Conservation (phyloP, 2,113 vertebrate species). For the Anolis carolinensis region DNA sequence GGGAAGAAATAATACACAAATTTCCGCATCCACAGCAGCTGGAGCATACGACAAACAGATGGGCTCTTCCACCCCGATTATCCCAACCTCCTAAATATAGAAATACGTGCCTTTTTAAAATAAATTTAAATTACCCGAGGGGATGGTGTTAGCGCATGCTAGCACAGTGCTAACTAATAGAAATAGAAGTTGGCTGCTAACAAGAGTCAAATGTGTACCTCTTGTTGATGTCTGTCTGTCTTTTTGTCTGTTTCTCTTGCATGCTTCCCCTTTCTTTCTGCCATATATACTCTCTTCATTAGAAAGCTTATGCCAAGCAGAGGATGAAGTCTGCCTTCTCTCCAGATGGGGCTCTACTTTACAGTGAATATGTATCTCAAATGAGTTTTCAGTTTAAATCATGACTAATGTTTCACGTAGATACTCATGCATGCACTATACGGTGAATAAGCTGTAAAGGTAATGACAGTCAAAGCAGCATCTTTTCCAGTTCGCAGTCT, state of each 20-base stretch:
- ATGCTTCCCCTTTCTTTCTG: constrained; percentile 47
- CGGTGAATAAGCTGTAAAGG: constrained; percentile 31
- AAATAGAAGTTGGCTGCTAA: constrained; percentile 81
- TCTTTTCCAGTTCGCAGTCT: not conserved
- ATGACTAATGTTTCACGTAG: not conserved
- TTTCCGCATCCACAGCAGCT: constrained; percentile 78
- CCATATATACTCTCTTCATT: constrained; percentile 19
- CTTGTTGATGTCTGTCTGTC: constrained; percentile 53
- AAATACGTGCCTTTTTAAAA: constrained; percentile 72
- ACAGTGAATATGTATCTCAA: not conserved
- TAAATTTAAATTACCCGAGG: constrained; percentile 84
- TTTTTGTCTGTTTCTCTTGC: constrained; percentile 40
- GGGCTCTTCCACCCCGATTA: constrained; percentile 87
- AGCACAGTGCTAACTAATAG: constrained; percentile 79
- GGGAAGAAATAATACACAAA: constrained; percentile 70
- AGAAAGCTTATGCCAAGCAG: constrained; percentile 12
- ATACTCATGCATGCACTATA: not conserved
- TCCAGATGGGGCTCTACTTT: not conserved
- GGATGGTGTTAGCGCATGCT: constrained; percentile 79
- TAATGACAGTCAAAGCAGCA: constrained; percentile 11
- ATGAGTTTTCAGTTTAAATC: constrained; percentile 31
- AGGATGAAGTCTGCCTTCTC: constrained; percentile 21
- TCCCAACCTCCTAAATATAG: constrained; percentile 85
- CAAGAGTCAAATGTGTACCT: constrained; percentile 62
- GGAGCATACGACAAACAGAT: constrained; percentile 83